Evolutionary conservation across 2,888 invertebrate species (phyloP), one percentile per base, ranked within the genome.

Genomic region (Andrena haemorrhoa): DNA sequence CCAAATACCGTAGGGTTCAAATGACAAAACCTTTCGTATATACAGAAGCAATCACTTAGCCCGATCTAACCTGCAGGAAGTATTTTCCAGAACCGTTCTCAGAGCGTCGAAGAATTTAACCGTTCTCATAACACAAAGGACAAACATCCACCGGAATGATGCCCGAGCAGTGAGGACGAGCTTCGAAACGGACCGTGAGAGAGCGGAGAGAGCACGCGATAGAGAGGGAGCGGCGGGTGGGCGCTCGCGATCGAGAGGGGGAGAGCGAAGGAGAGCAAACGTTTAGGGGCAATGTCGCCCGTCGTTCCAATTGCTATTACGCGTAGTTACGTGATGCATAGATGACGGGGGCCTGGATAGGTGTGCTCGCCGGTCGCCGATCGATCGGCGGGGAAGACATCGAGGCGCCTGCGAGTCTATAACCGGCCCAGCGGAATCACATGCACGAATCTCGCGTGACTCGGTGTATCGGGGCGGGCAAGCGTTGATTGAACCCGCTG

Each of bases 351-450:
- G 74, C 56, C 66, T 73, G 72, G 53, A 33, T 51, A 56, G 63
- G 76, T 70, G 65, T 63, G 64, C 68, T 16, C 61, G 6, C 51
- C 26, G 31, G 47, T 41, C 8, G 72, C 58, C 82, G 73, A 86
- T 88, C 88, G 88, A 87, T 88, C 82, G 81, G 16, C 76, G 51
- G 73, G 29, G 79, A 88, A 89, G 90, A 90, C 91, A 89, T 84
- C 84, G 83, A 73, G 91, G 91, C 91, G 89, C 91, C 91, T 66
- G 84, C 72, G 76, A 84, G 83, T 64, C 83, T 53, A 80, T 83
- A 87, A 82, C 69, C 75, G 71, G 31, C 63, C 65, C 47, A 12
- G 47, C 29, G 65, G 78, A 87, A 88, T 86, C 85, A 79, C 80
- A 79, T 29, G 80, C 75, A 73, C 79, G 70, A 84, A 87, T 85